phyloP scores from a whole-genome alignment of 2,113 vertebrate genomes.

The Eleginops maclovinus region DNA sequence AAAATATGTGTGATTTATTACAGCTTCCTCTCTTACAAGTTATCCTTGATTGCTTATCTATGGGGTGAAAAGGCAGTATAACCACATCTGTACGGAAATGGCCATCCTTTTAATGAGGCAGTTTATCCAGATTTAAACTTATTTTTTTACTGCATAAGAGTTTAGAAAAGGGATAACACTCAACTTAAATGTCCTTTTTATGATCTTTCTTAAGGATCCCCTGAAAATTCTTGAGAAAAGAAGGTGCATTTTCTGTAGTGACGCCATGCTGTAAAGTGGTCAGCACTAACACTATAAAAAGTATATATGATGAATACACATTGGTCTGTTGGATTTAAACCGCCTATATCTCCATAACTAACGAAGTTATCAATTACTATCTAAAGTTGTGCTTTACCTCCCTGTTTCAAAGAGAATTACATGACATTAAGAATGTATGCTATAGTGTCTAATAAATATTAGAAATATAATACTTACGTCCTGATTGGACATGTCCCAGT shows the following conservation, averaged over 20 bases:
- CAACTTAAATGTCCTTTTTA: conserved; percentile 31
- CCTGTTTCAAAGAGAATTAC: conserved; percentile 4
- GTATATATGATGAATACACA: neutral
- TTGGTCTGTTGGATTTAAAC: neutral
- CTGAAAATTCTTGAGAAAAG: conserved; percentile 23
- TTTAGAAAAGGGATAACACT: conserved; percentile 19
- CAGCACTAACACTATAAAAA: no score
- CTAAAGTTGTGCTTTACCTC: neutral
- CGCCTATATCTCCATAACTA: neutral
- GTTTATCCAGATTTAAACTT: conserved; percentile 24
- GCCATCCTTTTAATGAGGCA: conserved; percentile 37
- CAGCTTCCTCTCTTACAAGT: conserved; percentile 59
- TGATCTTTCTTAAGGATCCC: conserved; percentile 7
- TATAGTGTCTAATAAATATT: neutral
- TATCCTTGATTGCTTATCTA: conserved; percentile 50
- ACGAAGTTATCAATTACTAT: neutral
- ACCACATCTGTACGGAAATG: conserved; percentile 52
- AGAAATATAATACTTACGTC: conserved; percentile 77
- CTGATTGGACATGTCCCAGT: conserved; percentile 89
- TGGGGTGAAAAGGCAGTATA: conserved; percentile 24
- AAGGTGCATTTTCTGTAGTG: neutral
- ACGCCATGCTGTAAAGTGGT: neutral
- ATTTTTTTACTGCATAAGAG: conserved; percentile 3
- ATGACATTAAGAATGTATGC: neutral
- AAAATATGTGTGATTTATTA: conserved; percentile 68